These are phyloP conservation scores for Tineola bisselliella DNA, from an alignment of 2,888 invertebrate species.

Conservation along the genomic window DNA sequence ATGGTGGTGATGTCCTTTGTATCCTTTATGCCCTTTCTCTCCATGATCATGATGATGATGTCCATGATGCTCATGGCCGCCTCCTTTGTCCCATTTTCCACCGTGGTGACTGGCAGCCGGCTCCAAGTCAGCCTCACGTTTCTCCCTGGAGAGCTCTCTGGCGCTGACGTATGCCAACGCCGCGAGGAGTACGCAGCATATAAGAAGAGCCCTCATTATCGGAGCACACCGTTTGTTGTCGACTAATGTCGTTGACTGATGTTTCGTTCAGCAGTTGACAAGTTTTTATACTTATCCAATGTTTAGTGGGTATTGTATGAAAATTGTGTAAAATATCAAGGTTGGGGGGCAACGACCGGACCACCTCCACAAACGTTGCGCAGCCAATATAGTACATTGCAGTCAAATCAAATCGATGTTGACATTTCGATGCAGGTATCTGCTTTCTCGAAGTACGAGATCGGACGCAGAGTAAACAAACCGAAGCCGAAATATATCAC, in stretches of 20 bases:
- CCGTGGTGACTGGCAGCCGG: slow-evolving; percentile 58
- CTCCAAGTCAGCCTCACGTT: slow-evolving; percentile 63
- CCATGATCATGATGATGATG: slow-evolving; percentile 74
- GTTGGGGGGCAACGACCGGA: slow-evolving; percentile 41
- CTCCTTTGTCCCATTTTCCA: slow-evolving; percentile 67
- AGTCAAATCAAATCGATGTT: slow-evolving; percentile 1
- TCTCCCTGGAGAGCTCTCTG: slow-evolving; percentile 58
- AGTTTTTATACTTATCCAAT: slow-evolving; percentile 54
- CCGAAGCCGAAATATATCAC: too few species aligned
- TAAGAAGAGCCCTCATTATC: slow-evolving; percentile 46
- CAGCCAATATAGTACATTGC: slow-evolving; percentile 20
- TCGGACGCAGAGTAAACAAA: too few species aligned
- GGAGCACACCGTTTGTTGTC: slow-evolving; percentile 18
- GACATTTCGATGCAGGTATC: slow-evolving; percentile 2
- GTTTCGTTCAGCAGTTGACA: slow-evolving; percentile 28
- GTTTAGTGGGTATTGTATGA: slow-evolving; percentile 41
- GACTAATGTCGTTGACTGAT: slow-evolving; percentile 32
- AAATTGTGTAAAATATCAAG: slow-evolving; percentile 62
- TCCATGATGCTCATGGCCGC: slow-evolving; percentile 72
- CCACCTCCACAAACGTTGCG: slow-evolving; percentile 41
- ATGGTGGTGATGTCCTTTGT: slow-evolving; percentile 70
- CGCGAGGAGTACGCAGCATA: slow-evolving; percentile 54
- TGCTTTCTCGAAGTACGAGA: background rate
- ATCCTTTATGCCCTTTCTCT: slow-evolving; percentile 79
- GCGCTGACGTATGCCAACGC: slow-evolving; percentile 63